phyloP scores from a whole-genome alignment of 2,888 invertebrate species.

The Pollenia labialis region DNA sequence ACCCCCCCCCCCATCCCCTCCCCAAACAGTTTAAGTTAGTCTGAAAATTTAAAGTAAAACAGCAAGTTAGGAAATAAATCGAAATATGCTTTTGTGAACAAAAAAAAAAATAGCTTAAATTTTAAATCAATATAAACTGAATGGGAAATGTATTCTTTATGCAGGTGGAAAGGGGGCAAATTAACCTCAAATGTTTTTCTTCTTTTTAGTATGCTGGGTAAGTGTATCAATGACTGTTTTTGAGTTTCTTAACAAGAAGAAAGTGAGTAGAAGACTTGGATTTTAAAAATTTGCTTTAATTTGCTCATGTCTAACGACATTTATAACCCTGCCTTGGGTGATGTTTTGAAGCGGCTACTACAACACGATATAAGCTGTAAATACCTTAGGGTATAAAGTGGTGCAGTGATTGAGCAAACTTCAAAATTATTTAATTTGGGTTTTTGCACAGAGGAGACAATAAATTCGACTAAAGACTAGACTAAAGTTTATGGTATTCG shows the following conservation, averaged over 20 bases:
- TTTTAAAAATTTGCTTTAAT: not conserved
- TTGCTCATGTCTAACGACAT: not conserved
- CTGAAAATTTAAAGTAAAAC: conserved; percentile 3
- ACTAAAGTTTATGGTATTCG: too few species aligned
- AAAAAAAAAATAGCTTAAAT: not conserved
- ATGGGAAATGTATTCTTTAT: not conserved
- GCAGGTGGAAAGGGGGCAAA: not conserved
- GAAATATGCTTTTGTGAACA: not conserved
- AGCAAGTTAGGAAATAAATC: conserved; percentile 2
- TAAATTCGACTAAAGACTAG: too few species aligned
- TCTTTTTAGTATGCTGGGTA: not conserved
- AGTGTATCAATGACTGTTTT: conserved; percentile 10
- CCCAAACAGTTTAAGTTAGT: not conserved
- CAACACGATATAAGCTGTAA: not conserved
- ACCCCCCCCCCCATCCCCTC: too few species aligned
- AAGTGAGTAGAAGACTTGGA: too few species aligned
- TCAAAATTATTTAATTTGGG: too few species aligned
- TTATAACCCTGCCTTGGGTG: conserved; percentile 19
- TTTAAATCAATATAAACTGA: conserved; percentile 29
- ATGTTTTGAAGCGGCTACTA: conserved; percentile 8
- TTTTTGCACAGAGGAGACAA: not conserved
- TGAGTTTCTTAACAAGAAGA: not conserved
- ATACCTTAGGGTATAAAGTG: not conserved
- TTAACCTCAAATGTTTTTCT: conserved; percentile 1
- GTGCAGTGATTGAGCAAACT: not conserved